These are phyloP conservation scores for Leptogaster cylindrica DNA, from an alignment of 2,888 invertebrate species.

Conservation along the genomic window DNA sequence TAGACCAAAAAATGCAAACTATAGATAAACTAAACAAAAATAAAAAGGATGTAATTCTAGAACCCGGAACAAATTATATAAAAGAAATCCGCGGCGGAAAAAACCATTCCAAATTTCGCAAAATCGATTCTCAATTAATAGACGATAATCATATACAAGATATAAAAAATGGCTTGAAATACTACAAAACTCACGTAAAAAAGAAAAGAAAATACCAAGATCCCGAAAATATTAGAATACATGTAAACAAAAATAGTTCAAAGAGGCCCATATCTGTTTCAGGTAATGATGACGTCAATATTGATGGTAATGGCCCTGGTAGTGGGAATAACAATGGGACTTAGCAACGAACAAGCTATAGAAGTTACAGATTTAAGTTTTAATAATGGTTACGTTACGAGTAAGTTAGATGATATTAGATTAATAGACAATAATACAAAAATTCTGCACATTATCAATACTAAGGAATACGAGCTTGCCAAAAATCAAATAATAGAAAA, in stretches of 20 bases:
- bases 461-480: not conserved
- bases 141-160: not conserved
- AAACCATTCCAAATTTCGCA: not conserved
- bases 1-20: not conserved
- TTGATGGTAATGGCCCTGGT: not conserved
- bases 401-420: not conserved
- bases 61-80: not conserved
- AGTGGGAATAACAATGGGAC: no score
- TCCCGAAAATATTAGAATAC: no score
- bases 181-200: not conserved
- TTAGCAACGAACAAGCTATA: not conserved
- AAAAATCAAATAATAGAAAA: not conserved
- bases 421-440: not conserved
- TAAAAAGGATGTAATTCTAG: not conserved
- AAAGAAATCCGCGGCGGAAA: slow-evolving; percentile 2
- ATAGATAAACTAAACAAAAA: not conserved
- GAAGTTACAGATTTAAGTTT: not conserved
- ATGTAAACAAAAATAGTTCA: not conserved
- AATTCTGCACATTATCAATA: not conserved
- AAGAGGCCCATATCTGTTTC: not conserved
- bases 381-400: not conserved
- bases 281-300: not conserved
- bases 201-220: not conserved
- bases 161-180: not conserved
- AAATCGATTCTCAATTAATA: not conserved